Evolutionary conservation across 2,888 invertebrate genomes (phyloP), one percentile per base, ranked within the genome.

Genomic region (Hypolimnas misippus): DNA sequence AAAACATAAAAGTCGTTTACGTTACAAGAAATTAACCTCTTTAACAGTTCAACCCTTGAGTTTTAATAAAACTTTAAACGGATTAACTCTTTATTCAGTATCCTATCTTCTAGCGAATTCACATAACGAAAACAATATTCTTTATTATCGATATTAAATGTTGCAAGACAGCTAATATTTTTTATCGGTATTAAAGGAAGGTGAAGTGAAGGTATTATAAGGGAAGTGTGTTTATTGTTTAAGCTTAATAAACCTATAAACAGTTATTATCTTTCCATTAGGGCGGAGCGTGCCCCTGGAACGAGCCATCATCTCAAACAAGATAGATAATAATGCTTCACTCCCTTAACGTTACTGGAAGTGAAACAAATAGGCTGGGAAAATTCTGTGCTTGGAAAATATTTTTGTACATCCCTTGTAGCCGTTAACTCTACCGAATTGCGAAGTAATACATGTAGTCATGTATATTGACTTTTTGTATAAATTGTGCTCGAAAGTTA

Each of bases 181-280:
- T 49, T 29, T 25, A 14, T 14, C 7, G 14, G 0, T n/a, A 3
- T 25, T 49, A 49, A 49, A 8, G 29, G 6, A 12, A 29, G 10
- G 19, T n/a, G 21, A n/a, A 31, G n/a, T 38, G n/a, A 38, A 38
- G 35, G 25, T 25, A 7, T 10, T 17, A 57, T 40, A 62, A 35
- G 6, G 33, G 8, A 40, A 44, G 16, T 42, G 21, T 31, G 44
- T 56, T 56, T 46, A 57, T 50, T 56, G 42, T 52, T 42, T 62
- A 33, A 52, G 35, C 52, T 12, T 70, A 72, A 74, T 71, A 69
- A 61, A 66, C 68, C 64, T 72, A 71, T 76, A 74, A 78, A 79
- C 77, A 76, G 76, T 78, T 84, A 81, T 82, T 82, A 82, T 80
- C 74, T 79, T 82, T 82, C 80, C 81, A 83, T 82, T 82, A 82